Base-by-base conservation (phyloP, 2,113 vertebrate genomes). In the Chlorodrepanis virens region DNA sequence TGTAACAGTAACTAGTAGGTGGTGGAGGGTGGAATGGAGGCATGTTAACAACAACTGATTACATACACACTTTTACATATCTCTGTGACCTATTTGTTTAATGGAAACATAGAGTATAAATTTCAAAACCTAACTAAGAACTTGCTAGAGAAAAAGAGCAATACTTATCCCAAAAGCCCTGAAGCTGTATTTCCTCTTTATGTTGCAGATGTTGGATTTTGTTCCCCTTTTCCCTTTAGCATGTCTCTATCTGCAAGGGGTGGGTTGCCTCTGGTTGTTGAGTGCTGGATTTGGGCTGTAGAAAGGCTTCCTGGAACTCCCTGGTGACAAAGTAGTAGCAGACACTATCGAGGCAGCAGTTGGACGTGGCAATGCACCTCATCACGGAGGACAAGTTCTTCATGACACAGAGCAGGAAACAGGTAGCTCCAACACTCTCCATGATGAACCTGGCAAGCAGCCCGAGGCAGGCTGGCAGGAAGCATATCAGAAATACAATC, bases 271-370 rank as follows among this genome's bases (percentile, higher is more conserved):
- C 90, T 89, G 57, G 12, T 65, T 52, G 49, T 42, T 57, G 54
- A n/a, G 37, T n/a, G 3, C 37, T 72, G 11, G 29, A 1, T 54
- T 40, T 75, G 8, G 15, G 53, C 14, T 9, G 27, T 6, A 1
- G 23, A 8, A 97, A 61, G 0, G 84, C 96, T 56, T 97, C 96
- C 52, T 93, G 94, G 81, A 98, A 98, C 45, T 98, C 97, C 49
- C 45, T 97, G 68, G 97, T 97, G 71, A 96, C 86, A 90, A 98
- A 98, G 63, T 98, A 98, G 93, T 98, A 98, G 91, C 97, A 98
- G 86, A 98, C 4, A 8, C 97, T 95, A 3, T 98, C 98, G 22
- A 98, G 92, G 87, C 97, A 98, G 92, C 98, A 98, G 96, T 98
- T 98, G 59, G 98, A 91, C 0, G 97, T 97, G 8, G 98, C 96